phyloP scores from a whole-genome alignment of 2,113 vertebrate genomes.

The Ciconia stormi region DNA sequence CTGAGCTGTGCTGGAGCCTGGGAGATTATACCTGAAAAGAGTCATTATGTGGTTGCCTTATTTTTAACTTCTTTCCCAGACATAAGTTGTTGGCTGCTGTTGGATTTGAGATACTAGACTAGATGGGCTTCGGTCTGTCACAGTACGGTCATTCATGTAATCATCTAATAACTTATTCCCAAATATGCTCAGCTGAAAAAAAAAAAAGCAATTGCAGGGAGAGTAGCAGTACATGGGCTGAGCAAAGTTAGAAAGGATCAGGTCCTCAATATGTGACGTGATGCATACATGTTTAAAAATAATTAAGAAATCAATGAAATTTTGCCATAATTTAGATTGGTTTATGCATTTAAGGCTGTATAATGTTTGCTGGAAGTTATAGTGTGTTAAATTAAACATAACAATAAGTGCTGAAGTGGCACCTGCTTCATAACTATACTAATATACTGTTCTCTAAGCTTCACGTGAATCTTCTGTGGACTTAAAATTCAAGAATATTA shows the following conservation, averaged over 20 bases:
- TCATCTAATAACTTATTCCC: not conserved
- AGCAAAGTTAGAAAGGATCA: not conserved
- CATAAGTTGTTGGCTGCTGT: not conserved
- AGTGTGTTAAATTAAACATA: constrained; percentile 40
- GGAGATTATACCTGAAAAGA: not conserved
- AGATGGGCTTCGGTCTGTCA: not conserved
- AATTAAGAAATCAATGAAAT: not conserved
- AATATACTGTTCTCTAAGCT: constrained; percentile 11
- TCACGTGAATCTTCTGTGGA: not conserved
- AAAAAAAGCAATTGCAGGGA: not conserved
- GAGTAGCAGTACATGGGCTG: no score
- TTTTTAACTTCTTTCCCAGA: not conserved
- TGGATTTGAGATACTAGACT: not conserved
- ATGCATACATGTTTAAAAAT: not conserved
- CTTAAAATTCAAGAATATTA: not conserved
- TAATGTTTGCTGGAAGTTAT: constrained; percentile 7
- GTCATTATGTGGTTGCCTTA: not conserved
- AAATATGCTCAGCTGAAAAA: not conserved
- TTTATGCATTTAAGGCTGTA: not conserved
- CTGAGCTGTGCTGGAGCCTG: not conserved
- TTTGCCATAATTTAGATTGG: not conserved
- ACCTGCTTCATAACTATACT: constrained; percentile 37
- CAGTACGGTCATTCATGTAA: not conserved
- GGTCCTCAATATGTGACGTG: not conserved
- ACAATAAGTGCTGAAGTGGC: not conserved